Evolutionary conservation across 2,888 invertebrate genomes (phyloP), one percentile per base, ranked within the genome.

Genomic region (Drosophila helvetica): DNA sequence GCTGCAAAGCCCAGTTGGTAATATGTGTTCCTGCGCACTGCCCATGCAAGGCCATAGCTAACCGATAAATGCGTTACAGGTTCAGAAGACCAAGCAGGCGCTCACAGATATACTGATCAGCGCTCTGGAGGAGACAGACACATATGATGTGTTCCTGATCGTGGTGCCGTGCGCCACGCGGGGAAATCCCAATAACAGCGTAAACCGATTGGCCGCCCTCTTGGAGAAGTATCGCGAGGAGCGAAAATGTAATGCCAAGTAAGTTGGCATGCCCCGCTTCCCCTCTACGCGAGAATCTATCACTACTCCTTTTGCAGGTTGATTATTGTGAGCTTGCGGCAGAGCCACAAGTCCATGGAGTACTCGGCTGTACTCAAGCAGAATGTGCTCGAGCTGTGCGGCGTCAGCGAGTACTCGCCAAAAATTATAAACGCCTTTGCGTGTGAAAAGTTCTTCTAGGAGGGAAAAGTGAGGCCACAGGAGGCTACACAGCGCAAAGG

Each of bases 401-500:
- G 94, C 61, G 91, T 93, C 75, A 92, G 93, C 77, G 92, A 91
- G 43, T 90, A 93, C 61, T 92, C 93, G 65, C 92, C 93, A 38
- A 90, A 89, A 75, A 71, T 94, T 52, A 93, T 94, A 62, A 91
- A 93, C 77, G 93, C 93, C 48, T 93, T 93, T 80, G 92, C 92
- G 15, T 88, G 91, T 9, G 79, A 46, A 60, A 65, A 75, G 63
- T 71, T 91, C 62, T 43, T 58, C 25, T 82, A 85, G 18, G 25
- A 1, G 8, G 5, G 65, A 19, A 27, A 17, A n/a, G 45, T 19
- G 12, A 3, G 30, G 12, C 27, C 15, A 27, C 25, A 22, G 17
- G 43, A 55, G n/a, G 19, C 22, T 15, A 19, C 30, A 19, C 7
- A 19, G 33, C 33, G 38, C 52, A 38, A 38, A 22, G 68, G 57